phyloP scores from a whole-genome alignment of 2,113 vertebrate species.

The Tetrao urogallus region DNA sequence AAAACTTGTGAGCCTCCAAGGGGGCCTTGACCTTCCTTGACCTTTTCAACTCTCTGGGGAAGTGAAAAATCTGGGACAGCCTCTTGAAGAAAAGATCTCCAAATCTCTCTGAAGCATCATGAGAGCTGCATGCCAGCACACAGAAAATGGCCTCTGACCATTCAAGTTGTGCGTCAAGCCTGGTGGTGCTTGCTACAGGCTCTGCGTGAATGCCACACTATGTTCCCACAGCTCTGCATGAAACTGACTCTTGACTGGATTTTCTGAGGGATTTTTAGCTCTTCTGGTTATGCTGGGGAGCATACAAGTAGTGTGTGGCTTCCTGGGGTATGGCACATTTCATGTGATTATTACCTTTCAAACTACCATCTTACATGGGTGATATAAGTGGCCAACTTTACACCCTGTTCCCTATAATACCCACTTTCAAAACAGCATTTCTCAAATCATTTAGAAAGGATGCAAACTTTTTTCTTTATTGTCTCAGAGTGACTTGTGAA shows the following conservation, averaged over 20 bases:
- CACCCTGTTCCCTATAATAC: neutral
- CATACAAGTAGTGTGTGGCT: neutral
- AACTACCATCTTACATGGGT: neutral
- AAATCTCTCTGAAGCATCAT: neutral
- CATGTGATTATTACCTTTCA: neutral
- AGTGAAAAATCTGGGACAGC: neutral
- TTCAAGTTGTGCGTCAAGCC: neutral
- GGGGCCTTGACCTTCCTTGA: neutral
- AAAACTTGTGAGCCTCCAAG: neutral
- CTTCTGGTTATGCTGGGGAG: neutral
- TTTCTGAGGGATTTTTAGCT: neutral
- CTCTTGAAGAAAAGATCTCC: neutral
- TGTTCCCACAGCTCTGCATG: neutral
- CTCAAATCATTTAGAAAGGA: neutral
- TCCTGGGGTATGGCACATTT: neutral
- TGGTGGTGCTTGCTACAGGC: neutral
- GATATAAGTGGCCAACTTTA: neutral
- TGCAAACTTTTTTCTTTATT: neutral
- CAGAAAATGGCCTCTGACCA: neutral
- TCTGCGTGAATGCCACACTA: neutral
- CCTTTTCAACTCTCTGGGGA: neutral
- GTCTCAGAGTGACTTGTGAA: neutral
- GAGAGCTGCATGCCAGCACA: neutral
- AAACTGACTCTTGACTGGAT: neutral
- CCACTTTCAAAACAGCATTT: neutral